Conservation (phyloP, 2,888 invertebrate species). For the Cataglyphis rosenhaueri region DNA sequence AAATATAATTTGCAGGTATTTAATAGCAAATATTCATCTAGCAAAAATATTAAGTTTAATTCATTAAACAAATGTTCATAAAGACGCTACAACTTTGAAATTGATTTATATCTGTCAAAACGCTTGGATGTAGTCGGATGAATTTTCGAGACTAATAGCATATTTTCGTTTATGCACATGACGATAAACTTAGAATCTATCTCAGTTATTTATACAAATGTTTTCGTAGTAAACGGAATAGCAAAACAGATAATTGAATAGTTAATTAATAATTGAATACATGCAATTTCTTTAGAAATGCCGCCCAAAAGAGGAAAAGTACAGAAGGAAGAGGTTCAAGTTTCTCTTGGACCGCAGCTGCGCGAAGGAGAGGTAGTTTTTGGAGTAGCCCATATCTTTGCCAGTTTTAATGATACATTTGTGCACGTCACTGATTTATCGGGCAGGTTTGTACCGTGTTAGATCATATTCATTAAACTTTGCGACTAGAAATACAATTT, state of each 20-base stretch:
- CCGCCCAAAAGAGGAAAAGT: constrained; percentile 99
- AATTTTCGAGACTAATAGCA: constrained; percentile 38
- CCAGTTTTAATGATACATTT: constrained; percentile 99
- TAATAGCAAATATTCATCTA: constrained; percentile 20
- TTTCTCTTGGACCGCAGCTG: constrained; percentile 97
- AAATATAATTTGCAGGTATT: constrained; percentile 69
- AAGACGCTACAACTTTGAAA: neutral
- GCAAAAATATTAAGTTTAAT: constrained; percentile 57
- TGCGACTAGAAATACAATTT: neutral
- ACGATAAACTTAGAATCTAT: constrained; percentile 57
- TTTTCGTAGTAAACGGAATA: neutral
- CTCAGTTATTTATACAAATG: constrained; percentile 37
- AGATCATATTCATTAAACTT: neutral
- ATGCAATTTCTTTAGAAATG: constrained; percentile 88
- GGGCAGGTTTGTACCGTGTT: constrained; percentile 89
- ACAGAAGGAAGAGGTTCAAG: constrained; percentile 98
- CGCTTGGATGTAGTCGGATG: constrained; percentile 61
- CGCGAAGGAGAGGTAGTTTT: constrained; percentile 99
- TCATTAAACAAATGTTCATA: constrained; percentile 11
- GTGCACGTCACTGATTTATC: constrained; percentile 99
- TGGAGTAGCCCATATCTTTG: constrained; percentile 99
- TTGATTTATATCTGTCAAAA: neutral
- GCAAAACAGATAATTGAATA: neutral
- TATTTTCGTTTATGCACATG: constrained; percentile 40
- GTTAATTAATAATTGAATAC: neutral